Evolutionary conservation across 2,888 invertebrate species (phyloP).

Genomic region (Ennomos fuscantarius): DNA sequence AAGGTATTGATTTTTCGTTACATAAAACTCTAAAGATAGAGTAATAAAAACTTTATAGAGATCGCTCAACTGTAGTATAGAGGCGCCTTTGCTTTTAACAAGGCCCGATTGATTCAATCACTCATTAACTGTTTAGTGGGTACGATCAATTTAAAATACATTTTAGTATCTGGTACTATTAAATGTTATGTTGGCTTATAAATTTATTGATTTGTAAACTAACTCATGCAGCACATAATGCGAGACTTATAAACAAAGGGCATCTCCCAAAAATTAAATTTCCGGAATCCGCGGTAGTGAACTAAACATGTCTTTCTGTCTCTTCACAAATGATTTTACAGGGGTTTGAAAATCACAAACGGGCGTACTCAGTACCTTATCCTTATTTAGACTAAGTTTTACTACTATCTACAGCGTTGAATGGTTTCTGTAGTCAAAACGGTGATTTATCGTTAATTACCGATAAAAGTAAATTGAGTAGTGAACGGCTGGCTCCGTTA

Average conservation of each 20-base stretch:
- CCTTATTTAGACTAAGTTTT: slow-evolving; percentile 2
- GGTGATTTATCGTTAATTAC: slow-evolving; percentile 11
- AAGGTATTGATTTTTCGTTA: slow-evolving; percentile 22
- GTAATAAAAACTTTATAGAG: slow-evolving; percentile 26
- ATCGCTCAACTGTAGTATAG: slow-evolving; percentile 12
- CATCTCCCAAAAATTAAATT: too few relatives aligned
- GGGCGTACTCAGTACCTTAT: too few relatives aligned
- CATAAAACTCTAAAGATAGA: slow-evolving; percentile 6
- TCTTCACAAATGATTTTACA: too few relatives aligned
- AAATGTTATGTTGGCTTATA: background rate
- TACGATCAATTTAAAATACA: background rate
- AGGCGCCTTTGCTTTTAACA: slow-evolving; percentile 21
- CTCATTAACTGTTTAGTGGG: slow-evolving; percentile 7
- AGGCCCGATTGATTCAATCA: slow-evolving; percentile 21
- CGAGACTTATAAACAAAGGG: too few relatives aligned
- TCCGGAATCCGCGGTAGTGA: too few relatives aligned
- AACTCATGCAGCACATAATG: too few relatives aligned
- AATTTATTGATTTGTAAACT: too few relatives aligned
- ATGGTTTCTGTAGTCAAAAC: slow-evolving; percentile 17
- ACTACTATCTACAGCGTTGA: slow-evolving; percentile 7
- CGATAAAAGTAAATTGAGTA: slow-evolving; percentile 22
- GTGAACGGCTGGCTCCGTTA: too few relatives aligned
- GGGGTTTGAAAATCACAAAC: too few relatives aligned
- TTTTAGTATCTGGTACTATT: slow-evolving; percentile 11
- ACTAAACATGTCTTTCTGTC: too few relatives aligned